phyloP scores from a whole-genome alignment of 2,888 invertebrate genomes.

The Hirtodrosophila trivittata region DNA sequence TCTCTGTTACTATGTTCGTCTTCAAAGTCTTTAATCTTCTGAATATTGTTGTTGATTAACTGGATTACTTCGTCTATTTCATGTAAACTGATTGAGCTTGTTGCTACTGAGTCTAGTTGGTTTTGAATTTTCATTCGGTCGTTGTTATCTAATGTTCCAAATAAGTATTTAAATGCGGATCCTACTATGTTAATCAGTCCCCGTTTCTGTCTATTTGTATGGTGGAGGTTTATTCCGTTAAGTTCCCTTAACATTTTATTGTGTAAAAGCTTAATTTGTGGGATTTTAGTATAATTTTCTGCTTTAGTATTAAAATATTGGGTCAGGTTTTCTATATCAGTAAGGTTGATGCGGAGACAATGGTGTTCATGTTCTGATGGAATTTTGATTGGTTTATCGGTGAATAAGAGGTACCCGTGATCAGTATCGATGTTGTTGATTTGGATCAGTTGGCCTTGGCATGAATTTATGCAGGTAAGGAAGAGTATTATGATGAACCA shows the following conservation, averaged over 20 bases:
- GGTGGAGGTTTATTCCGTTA: constrained; percentile 6
- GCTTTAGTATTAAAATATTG: constrained; percentile 8
- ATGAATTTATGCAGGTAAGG: neutral
- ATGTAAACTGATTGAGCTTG: constrained; percentile 1
- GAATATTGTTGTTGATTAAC: neutral
- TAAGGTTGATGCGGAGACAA: constrained; percentile 5
- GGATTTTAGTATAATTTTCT: constrained; percentile 5
- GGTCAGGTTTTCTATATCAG: constrained; percentile 9
- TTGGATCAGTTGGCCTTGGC: constrained; percentile 5
- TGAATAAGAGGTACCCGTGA: constrained; percentile 10
- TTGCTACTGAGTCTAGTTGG: neutral
- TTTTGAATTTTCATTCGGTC: constrained; percentile 7
- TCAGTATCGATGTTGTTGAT: constrained; percentile 11
- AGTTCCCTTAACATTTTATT: constrained; percentile 11
- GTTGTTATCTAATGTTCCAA: constrained; percentile 6
- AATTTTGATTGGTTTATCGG: constrained; percentile 7
- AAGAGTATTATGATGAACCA: constrained; percentile 4
- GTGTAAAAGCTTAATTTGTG: constrained; percentile 9
- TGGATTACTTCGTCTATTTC: constrained; percentile 2
- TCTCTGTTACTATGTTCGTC: constrained; percentile 3
- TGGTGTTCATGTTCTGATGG: constrained; percentile 12
- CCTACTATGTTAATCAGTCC: constrained; percentile 10
- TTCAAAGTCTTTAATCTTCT: neutral
- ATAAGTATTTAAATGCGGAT: neutral
- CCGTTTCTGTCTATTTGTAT: constrained; percentile 6